Evolutionary conservation across 2,888 invertebrate species (phyloP).

Genomic region (Xestoiulus laeticollis): DNA sequence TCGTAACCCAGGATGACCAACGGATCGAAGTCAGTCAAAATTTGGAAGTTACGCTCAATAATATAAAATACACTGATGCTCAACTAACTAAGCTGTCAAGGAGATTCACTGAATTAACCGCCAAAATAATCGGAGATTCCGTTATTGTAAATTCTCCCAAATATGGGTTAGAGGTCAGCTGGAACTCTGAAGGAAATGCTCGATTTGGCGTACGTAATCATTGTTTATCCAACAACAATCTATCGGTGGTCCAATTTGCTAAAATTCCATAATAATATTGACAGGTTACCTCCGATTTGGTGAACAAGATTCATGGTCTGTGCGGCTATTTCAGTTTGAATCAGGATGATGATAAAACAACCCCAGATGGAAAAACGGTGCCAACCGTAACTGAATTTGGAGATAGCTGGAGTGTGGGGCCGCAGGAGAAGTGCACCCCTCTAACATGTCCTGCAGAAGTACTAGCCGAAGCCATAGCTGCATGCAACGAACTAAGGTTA

Average conservation of each 20-base stretch:
- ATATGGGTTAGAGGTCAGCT: constrained; percentile 79
- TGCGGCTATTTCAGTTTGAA: constrained; percentile 81
- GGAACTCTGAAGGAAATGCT: constrained; percentile 73
- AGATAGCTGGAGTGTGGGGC: constrained; percentile 72
- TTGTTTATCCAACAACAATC: background rate
- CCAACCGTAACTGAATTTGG: constrained; percentile 77
- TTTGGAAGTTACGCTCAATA: constrained; percentile 75
- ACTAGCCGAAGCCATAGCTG: constrained; percentile 73
- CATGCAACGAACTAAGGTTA: constrained; percentile 76
- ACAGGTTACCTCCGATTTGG: constrained; percentile 70
- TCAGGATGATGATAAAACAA: constrained; percentile 74
- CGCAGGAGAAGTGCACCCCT: constrained; percentile 67
- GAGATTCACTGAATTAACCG: constrained; percentile 62
- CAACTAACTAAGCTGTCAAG: constrained; percentile 60
- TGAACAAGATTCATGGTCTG: constrained; percentile 76
- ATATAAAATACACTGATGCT: constrained; percentile 63
- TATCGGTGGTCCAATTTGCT: background rate
- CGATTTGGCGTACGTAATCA: constrained; percentile 74
- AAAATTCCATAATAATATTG: constrained; percentile 30
- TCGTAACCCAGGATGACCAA: constrained; percentile 72
- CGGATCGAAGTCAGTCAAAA: constrained; percentile 71
- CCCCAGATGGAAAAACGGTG: constrained; percentile 74
- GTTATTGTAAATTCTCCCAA: constrained; percentile 75
- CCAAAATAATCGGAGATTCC: constrained; percentile 75
- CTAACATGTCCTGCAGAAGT: constrained; percentile 70